phyloP scores from a whole-genome alignment of 2,113 vertebrate genomes.

The Sminthopsis crassicaudata region DNA sequence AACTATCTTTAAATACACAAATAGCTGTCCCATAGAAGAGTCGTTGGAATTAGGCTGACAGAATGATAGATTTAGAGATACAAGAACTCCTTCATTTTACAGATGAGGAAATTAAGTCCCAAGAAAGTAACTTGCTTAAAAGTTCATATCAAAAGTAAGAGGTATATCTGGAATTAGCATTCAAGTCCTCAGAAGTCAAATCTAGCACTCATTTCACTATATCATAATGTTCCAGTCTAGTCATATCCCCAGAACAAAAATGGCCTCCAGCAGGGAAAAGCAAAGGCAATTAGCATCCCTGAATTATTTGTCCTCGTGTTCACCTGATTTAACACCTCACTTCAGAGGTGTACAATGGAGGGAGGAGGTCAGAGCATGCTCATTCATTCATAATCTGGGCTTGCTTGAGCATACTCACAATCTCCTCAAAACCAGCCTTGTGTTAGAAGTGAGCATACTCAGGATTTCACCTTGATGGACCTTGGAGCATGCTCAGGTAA shows the following conservation, averaged over 20 bases:
- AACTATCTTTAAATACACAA: not conserved
- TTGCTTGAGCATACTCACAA: not conserved
- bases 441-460: not conserved
- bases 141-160: not conserved
- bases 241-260: not conserved
- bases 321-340: not conserved
- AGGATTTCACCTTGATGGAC: not conserved
- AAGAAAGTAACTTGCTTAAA: not conserved
- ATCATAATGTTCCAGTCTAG: too few relatives aligned
- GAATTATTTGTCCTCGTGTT: not conserved
- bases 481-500: not conserved
- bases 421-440: not conserved
- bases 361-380: not conserved
- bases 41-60: too few relatives aligned
- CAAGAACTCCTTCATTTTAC: not conserved
- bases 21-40: not conserved
- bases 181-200: not conserved
- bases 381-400: not conserved
- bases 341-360: not conserved
- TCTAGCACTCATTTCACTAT: not conserved
- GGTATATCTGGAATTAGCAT: not conserved
- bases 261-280: not conserved
- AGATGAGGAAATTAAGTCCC: not conserved
- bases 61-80: too few relatives aligned
- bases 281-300: not conserved